Conservation (phyloP, 2,113 vertebrate genomes). For the Plecotus auritus region DNA sequence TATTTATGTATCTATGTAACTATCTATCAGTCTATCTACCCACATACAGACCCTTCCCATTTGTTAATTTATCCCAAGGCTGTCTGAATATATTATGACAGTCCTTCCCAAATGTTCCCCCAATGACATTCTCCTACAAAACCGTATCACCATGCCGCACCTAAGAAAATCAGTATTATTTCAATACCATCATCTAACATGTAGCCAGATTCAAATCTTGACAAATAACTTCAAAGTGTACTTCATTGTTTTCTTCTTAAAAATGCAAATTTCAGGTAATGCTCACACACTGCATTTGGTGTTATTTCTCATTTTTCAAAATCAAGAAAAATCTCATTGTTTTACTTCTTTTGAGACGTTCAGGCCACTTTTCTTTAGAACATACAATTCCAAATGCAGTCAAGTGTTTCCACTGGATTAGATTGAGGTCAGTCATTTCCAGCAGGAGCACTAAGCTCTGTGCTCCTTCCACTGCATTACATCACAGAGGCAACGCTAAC, state of each 20-base stretch:
- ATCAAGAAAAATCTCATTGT: background rate
- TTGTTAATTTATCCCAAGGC: background rate
- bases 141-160: rapidly evolving
- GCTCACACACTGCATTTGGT: background rate
- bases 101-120: background rate
- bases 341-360: background rate
- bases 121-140: background rate
- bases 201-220: background rate
- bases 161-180: background rate
- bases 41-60: background rate
- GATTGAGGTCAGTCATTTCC: background rate
- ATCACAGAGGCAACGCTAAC: background rate
- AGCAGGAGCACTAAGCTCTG: background rate
- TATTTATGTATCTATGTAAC: background rate
- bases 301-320: background rate
- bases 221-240: background rate
- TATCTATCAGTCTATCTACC: background rate
- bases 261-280: background rate
- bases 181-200: background rate
- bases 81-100: background rate
- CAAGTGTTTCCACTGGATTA: background rate
- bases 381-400: background rate
- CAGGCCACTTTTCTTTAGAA: background rate
- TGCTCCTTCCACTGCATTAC: background rate
- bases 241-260: background rate